phyloP scores from a whole-genome alignment of 2,797 vertebrate genomes.

The Sparus aurata region DNA sequence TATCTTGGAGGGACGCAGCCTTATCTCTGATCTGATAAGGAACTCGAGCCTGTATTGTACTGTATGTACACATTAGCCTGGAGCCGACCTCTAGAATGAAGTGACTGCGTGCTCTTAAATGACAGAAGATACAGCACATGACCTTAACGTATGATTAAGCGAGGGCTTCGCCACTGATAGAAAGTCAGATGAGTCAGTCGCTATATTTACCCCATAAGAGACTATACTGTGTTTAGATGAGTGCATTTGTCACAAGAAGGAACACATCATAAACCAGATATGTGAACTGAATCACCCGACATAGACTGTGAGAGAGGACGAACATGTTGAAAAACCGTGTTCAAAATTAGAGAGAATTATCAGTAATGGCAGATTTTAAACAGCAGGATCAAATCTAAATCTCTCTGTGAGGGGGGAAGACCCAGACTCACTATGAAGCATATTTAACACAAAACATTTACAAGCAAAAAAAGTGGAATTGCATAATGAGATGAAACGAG shows the following conservation, averaged over 20 bases:
- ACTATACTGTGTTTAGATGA: neutral
- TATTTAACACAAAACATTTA: conserved; percentile 32
- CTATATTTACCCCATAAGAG: neutral
- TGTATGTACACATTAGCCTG: conserved; percentile 15
- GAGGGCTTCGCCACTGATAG: neutral
- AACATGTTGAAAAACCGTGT: neutral
- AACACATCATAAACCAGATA: neutral
- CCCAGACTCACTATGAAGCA: conserved; percentile 1
- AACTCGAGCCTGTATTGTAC: neutral
- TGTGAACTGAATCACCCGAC: neutral
- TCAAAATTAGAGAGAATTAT: neutral
- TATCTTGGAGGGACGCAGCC: neutral
- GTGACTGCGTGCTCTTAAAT: neutral
- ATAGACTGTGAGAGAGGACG: neutral
- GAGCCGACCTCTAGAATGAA: conserved; percentile 8
- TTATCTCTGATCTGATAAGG: conserved; percentile 25
- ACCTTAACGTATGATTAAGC: neutral
- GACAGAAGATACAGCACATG: neutral
- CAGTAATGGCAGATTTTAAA: neutral
- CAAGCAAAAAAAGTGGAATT: conserved; percentile 42
- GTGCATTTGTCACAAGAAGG: neutral
- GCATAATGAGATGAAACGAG: conserved; percentile 69
- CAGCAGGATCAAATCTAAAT: neutral
- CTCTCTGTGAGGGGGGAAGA: neutral
- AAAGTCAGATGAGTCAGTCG: neutral